Evolutionary conservation across 2,888 invertebrate genomes (phyloP), one percentile per base, ranked within the genome.

Genomic region (Xestia rhomboidea): DNA sequence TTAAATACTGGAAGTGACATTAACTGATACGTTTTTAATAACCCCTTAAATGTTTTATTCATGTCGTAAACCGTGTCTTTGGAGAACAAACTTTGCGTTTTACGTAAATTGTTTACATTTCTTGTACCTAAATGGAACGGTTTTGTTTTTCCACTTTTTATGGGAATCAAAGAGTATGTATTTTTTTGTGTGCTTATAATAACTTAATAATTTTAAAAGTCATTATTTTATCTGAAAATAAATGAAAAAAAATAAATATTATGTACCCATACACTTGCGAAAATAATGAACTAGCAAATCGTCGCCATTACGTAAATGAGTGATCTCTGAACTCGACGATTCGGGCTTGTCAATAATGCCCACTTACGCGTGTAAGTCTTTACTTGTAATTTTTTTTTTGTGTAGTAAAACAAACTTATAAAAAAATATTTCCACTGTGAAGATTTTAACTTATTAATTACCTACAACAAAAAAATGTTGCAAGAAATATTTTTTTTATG

Each of bases 31-130:
- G 49, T 77, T 72, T 77, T 82, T 77, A 77, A 83, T 68, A 68
- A 82, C n/a, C 15, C n/a, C 15, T 13, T 0, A 49, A 81, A 73
- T 81, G 77, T 82, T 77, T 77, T 72, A 85, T 82, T 86, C 57
- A 82, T 83, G 62, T 71, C 62, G 51, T 71, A 71, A 74, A 69
- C 60, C n/a, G n/a, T 13, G 15, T 24, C 69, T 83, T 86, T 85
- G 68, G 78, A 74, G 66, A 67, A 66, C 27, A 82, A 57, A 71
- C 78, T 66, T 81, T 79, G n/a, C 44, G 30, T 60, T 51, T 44
- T 57, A 84, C 10, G 44, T 70, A 51, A 74, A 82, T 74, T 71
- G 44, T 75, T 79, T 44, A 54, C 30, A 44, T 38, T 7, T 11
- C 10, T 41, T 41, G 10, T 10, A n/a, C n/a, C n/a, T n/a, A 38